Evolutionary conservation across 2,113 vertebrate species (phyloP).

Genomic region (Sylvietta virens): DNA sequence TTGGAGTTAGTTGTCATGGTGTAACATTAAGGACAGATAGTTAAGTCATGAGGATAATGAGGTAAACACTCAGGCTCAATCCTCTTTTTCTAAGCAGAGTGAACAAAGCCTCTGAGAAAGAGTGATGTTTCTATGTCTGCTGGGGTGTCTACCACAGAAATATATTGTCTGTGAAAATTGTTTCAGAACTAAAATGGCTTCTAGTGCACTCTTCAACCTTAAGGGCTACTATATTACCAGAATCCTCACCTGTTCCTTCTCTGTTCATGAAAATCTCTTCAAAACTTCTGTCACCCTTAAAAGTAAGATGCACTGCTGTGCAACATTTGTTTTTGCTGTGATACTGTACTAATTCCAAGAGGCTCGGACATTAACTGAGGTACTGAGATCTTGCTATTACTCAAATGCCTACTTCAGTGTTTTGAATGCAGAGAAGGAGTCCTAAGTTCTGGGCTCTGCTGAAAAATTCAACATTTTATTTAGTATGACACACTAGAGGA

Average conservation of each 20-base stretch:
- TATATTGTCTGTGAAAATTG: not conserved
- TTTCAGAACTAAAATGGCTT: not conserved
- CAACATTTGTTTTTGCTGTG: not conserved
- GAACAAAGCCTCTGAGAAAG: not conserved
- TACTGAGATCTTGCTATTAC: not conserved
- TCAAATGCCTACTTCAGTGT: not conserved
- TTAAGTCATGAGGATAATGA: not conserved
- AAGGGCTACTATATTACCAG: not conserved
- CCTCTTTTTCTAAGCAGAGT: not conserved
- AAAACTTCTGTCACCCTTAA: not conserved
- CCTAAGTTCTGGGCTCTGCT: not conserved
- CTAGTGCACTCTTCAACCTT: not conserved
- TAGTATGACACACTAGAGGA: not conserved
- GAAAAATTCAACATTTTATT: not conserved
- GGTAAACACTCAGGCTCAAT: not conserved
- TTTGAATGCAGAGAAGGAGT: not conserved
- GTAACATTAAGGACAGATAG: not conserved
- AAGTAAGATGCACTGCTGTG: not conserved
- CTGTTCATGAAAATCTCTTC: not conserved
- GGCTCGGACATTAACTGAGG: not conserved
- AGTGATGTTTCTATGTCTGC: not conserved
- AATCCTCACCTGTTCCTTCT: not conserved
- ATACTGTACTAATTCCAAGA: not conserved
- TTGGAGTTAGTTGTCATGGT: not conserved
- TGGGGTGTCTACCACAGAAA: not conserved